Conservation (phyloP, 2,113 vertebrate species). For the Platysternon megacephalum region DNA sequence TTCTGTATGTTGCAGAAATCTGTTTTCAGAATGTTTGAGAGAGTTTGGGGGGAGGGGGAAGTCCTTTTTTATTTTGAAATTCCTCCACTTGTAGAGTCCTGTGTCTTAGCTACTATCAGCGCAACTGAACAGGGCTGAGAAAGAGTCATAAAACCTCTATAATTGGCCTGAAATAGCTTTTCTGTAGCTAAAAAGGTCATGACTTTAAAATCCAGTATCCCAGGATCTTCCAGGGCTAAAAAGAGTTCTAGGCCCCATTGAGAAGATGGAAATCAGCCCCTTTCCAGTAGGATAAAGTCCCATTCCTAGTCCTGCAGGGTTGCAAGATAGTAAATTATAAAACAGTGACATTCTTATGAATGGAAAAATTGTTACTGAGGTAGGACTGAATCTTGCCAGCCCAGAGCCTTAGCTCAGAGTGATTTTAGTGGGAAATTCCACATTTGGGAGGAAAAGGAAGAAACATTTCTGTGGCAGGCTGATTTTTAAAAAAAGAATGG, state of each 20-base stretch:
- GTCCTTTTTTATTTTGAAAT: background rate
- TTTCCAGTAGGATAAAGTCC: background rate
- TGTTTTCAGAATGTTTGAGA: background rate
- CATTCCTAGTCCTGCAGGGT: background rate
- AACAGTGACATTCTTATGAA: background rate
- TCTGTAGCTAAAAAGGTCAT: conserved; percentile 9
- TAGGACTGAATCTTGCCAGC: background rate
- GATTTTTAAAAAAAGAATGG: background rate
- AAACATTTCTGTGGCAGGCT: background rate
- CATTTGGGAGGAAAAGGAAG: background rate
- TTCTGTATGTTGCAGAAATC: background rate
- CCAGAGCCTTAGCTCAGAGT: background rate
- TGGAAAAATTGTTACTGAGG: background rate
- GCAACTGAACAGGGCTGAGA: conserved; percentile 16
- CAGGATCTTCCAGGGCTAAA: background rate
- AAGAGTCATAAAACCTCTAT: conserved; percentile 28
- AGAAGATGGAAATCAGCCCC: background rate
- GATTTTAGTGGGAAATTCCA: background rate
- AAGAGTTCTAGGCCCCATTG: background rate
- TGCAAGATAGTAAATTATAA: background rate
- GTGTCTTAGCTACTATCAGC: background rate
- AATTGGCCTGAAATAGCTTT: conserved; percentile 32
- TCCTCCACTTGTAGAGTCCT: background rate
- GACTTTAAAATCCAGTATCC: background rate
- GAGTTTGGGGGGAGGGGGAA: background rate